Conservation (phyloP, 2,888 invertebrate species). For the Drosophila pegasa region DNA sequence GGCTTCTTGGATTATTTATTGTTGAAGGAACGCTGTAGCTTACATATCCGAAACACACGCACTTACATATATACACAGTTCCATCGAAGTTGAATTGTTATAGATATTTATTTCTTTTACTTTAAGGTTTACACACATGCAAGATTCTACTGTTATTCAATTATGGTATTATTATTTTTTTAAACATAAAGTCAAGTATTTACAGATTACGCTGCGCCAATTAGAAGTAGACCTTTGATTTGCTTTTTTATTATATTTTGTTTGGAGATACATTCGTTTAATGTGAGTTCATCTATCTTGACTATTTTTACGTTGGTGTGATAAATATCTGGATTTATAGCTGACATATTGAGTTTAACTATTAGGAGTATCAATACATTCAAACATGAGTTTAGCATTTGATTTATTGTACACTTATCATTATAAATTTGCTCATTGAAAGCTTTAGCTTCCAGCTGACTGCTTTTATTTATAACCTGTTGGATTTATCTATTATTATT, state of each 20-base stretch:
- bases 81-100: conserved; percentile 24
- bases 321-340: not conserved
- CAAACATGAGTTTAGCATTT: not conserved
- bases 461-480: not conserved
- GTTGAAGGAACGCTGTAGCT: conserved; percentile 50
- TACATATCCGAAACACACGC: conserved; percentile 30
- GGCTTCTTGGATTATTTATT: conserved; percentile 31
- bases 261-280: not conserved
- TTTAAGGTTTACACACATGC: conserved; percentile 50
- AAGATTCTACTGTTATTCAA: conserved; percentile 25
- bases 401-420: conserved; percentile 8
- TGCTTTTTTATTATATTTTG: not conserved
- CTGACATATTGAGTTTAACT: not conserved
- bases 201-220: conserved; percentile 34
- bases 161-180: not conserved
- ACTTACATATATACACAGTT: conserved; percentile 66
- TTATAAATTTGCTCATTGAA: not conserved
- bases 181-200: conserved; percentile 27
- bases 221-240: not conserved
- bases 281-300: not conserved
- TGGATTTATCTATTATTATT: not conserved
- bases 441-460: conserved; percentile 1
- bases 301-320: not conserved
- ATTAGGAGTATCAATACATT: conserved; percentile 2
- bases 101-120: conserved; percentile 10